These are phyloP conservation scores for Drosophila tani DNA, from an alignment of 1,140 invertebrate genomes.

Conservation along the genomic window DNA sequence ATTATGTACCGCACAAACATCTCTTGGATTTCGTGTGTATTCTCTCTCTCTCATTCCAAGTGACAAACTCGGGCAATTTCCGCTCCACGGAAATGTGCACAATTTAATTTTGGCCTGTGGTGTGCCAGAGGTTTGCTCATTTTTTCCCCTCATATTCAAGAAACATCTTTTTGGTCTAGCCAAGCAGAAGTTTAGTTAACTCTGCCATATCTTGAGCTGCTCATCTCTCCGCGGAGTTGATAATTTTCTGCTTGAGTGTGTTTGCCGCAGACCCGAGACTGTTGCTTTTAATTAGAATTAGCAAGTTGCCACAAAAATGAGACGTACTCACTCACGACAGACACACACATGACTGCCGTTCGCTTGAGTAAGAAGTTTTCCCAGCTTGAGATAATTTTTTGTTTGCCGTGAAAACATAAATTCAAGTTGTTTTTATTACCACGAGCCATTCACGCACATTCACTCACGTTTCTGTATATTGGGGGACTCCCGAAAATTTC, in stretches of 20 bases:
- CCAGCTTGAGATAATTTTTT: conserved; percentile 59
- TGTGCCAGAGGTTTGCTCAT: conserved; percentile 13
- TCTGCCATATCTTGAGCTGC: conserved; percentile 48
- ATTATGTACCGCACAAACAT: conserved; percentile 24
- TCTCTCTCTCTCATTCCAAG: conserved; percentile 42
- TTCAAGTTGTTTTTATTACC: conserved; percentile 74
- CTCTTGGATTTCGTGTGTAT: conserved; percentile 6
- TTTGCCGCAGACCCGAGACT: conserved; percentile 13
- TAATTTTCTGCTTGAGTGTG: conserved; percentile 75
- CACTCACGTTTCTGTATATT: conserved; percentile 40
- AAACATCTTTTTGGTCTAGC: conserved; percentile 45
- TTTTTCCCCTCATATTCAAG: conserved; percentile 22
- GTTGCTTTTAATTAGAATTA: conserved; percentile 80
- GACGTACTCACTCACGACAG: conserved; percentile 41
- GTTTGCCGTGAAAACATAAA: conserved; percentile 77
- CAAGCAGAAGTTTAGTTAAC: conserved; percentile 58
- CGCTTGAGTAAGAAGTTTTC: background rate
- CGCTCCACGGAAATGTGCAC: conserved; percentile 77
- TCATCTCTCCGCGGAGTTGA: conserved; percentile 63
- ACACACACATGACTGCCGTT: conserved; percentile 24
- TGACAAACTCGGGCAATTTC: conserved; percentile 77
- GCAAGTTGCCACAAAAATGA: conserved; percentile 62
- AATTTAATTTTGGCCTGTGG: conserved; percentile 65
- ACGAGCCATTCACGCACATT: conserved; percentile 13
- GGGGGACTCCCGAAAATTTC: conserved; percentile 52